Evolutionary conservation across 1,140 invertebrate species (phyloP).

Genomic region (Ridgeia piscesae): DNA sequence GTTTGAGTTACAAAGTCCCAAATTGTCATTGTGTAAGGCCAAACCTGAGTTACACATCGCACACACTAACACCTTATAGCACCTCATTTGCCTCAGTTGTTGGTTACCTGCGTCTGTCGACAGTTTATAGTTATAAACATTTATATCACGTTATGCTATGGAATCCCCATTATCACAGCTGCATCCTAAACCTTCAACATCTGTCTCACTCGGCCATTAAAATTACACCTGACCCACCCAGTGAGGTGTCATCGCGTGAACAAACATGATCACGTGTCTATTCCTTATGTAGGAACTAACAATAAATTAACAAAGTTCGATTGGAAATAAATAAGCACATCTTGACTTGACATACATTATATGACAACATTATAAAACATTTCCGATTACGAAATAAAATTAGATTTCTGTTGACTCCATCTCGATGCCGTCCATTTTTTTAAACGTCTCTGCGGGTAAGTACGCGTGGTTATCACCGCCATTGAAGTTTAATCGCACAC

Average conservation of each 20-base stretch:
- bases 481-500: not conserved
- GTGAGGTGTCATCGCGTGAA: not conserved
- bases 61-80: not conserved
- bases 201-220: not conserved
- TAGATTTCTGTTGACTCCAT: not conserved
- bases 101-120: not conserved
- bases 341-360: not conserved
- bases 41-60: not conserved
- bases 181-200: not conserved
- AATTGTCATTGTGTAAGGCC: too few relatives aligned
- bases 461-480: not conserved
- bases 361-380: not conserved
- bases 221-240: too few relatives aligned
- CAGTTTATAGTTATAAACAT: not conserved
- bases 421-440: not conserved
- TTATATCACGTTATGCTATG: not conserved
- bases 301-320: conserved; percentile 6
- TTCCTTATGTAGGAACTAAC: not conserved
- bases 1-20: too few relatives aligned
- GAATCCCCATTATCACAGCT: not conserved
- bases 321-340: not conserved
- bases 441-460: not conserved
- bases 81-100: not conserved
- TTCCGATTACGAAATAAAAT: not conserved
- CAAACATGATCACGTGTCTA: not conserved